Evolutionary conservation across 2,888 invertebrate species (phyloP).

Genomic region (Xanthia icteritia): DNA sequence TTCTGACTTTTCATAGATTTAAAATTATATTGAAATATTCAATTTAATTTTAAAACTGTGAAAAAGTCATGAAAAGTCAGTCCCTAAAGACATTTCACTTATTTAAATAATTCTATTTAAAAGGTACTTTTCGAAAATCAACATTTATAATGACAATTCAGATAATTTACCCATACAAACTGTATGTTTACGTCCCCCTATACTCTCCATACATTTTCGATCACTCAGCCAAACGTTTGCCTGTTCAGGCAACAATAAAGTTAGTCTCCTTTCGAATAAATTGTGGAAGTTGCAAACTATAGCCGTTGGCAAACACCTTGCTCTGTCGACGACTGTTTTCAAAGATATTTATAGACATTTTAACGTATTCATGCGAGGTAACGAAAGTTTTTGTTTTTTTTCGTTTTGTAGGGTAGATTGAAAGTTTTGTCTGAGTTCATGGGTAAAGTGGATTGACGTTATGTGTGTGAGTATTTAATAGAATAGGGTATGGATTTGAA

Average conservation of each 20-base stretch:
- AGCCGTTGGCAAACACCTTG: slow-evolving; percentile 62
- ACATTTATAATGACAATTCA: background rate
- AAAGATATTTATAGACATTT: slow-evolving; percentile 61
- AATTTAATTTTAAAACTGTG: background rate
- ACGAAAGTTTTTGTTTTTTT: slow-evolving; percentile 36
- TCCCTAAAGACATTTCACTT: background rate
- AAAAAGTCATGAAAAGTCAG: background rate
- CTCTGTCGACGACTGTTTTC: slow-evolving; percentile 54
- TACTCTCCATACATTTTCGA: background rate
- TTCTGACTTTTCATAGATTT: background rate
- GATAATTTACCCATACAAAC: background rate
- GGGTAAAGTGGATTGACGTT: background rate
- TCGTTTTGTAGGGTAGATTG: slow-evolving; percentile 39
- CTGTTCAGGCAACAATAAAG: slow-evolving; percentile 45
- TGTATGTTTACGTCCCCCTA: background rate
- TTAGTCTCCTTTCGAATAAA: slow-evolving; percentile 53
- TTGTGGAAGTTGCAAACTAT: slow-evolving; percentile 65
- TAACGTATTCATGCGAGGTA: slow-evolving; percentile 59
- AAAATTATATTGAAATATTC: background rate
- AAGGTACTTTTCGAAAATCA: background rate
- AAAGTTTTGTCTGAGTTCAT: slow-evolving; percentile 19
- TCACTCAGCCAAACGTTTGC: slow-evolving; percentile 31
- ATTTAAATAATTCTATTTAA: background rate
- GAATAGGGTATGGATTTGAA: background rate
- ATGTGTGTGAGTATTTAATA: slow-evolving; percentile 21